A percentile compares a stretch with the other conserved stretches of the same genome.
Conservation (phyloP, 2,113 vertebrate genomes). For the Paedocypris sp. region DNA sequence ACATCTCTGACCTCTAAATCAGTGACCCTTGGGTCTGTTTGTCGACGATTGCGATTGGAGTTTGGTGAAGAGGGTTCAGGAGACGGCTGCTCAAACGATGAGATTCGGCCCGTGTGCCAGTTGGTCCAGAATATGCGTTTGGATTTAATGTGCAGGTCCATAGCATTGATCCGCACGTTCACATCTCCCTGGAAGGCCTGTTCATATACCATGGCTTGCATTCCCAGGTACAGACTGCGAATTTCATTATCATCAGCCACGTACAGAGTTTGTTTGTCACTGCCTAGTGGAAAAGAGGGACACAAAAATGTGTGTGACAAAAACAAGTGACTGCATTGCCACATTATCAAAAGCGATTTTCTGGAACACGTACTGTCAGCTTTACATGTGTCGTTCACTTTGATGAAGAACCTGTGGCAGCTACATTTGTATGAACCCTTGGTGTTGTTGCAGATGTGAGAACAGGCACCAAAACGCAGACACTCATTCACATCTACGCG, state of each 20-base stretch:
- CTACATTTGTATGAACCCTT: slow-evolving; percentile 87
- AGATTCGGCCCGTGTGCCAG: slow-evolving; percentile 94
- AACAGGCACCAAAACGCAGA: slow-evolving; percentile 76
- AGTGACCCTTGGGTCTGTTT: slow-evolving; percentile 71
- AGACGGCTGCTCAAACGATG: slow-evolving; percentile 73
- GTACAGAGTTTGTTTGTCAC: slow-evolving; percentile 71
- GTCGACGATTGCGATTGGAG: slow-evolving; percentile 77
- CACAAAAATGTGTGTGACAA: background rate
- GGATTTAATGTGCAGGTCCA: slow-evolving; percentile 89
- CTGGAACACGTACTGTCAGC: slow-evolving; percentile 67
- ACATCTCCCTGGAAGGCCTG: slow-evolving; percentile 89
- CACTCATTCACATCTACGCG: slow-evolving; percentile 85
- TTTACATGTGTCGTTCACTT: slow-evolving; percentile 84
- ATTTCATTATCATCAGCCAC: slow-evolving; percentile 95
- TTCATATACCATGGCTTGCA: slow-evolving; percentile 83
- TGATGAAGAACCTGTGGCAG: slow-evolving; percentile 84
- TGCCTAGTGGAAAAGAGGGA: background rate
- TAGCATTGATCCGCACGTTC: slow-evolving; percentile 88
- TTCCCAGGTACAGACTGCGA: slow-evolving; percentile 83
- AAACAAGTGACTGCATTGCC: background rate
- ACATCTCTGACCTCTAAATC: slow-evolving; percentile 73
- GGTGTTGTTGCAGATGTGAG: slow-evolving; percentile 95
- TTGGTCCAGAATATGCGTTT: slow-evolving; percentile 95
- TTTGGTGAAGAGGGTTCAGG: slow-evolving; percentile 44
- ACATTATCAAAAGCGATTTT: background rate